A percentile compares a stretch with the other conserved stretches of the same genome.
These are phyloP conservation scores for Melanophora roralis DNA, from an alignment of 2,888 invertebrate genomes.

Conservation along the genomic window DNA sequence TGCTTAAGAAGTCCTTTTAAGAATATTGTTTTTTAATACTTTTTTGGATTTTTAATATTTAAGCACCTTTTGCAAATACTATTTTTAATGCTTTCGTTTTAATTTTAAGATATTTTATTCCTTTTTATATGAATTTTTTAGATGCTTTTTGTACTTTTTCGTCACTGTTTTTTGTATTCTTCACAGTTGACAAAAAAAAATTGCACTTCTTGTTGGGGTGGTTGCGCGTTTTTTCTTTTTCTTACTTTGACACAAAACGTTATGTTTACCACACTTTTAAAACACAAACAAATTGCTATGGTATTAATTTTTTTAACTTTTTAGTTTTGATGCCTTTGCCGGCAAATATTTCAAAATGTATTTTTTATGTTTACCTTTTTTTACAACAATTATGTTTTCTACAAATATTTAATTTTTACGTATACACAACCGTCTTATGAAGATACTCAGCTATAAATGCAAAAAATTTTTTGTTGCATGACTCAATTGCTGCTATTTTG, in stretches of 20 bases:
- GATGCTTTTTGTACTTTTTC: constrained; percentile 40
- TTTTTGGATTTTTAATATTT: not conserved
- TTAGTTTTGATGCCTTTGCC: too few relatives aligned
- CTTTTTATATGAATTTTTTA: constrained; percentile 18
- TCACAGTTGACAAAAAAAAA: not conserved
- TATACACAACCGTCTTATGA: constrained; percentile 30
- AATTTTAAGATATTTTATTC: constrained; percentile 4
- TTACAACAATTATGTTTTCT: not conserved
- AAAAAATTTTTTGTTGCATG: constrained; percentile 54
- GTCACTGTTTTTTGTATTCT: constrained; percentile 21
- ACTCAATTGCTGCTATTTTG: constrained; percentile 42
- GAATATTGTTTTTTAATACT: not conserved
- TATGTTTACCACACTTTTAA: constrained; percentile 27
- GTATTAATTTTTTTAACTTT: not conserved
- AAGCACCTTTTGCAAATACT: not conserved
- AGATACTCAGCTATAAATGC: constrained; percentile 49
- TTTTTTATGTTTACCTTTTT: not conserved
- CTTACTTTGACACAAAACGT: constrained; percentile 10
- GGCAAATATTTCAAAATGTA: not conserved
- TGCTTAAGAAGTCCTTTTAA: not conserved
- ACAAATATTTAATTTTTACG: not conserved
- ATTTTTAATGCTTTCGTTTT: constrained; percentile 9
- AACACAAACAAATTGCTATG: not conserved
- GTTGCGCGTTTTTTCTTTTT: constrained; percentile 54
- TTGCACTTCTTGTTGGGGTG: constrained; percentile 15